phyloP scores from a whole-genome alignment of 1,140 invertebrate genomes.

The Augochlora pura region DNA sequence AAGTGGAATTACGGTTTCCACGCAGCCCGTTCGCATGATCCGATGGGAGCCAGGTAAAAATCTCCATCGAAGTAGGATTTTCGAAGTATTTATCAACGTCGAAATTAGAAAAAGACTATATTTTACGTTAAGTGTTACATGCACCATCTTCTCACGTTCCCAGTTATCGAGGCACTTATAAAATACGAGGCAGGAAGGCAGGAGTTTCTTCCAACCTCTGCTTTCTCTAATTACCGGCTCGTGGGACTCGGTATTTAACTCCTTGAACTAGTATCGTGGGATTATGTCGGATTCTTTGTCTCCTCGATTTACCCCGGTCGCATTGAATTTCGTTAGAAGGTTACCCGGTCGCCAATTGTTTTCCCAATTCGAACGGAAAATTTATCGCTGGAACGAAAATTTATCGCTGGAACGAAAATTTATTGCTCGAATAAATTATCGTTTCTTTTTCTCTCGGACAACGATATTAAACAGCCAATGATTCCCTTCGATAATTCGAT shows the following conservation, averaged over 20 bases:
- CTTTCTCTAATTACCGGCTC: conserved; percentile 18
- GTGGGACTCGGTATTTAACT: conserved; percentile 15
- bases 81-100: no score
- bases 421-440: no score
- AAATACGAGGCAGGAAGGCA: background rate
- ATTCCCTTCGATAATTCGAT: no score
- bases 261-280: conserved; percentile 14
- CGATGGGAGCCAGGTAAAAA: no score
- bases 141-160: conserved; percentile 4
- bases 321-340: conserved; percentile 30
- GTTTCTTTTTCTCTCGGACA: no score
- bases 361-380: background rate
- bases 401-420: background rate
- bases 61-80: no score
- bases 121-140: background rate
- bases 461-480: no score
- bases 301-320: background rate
- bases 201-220: conserved; percentile 4
- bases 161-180: conserved; percentile 3
- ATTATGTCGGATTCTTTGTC: conserved; percentile 2
- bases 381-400: background rate
- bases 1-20: no score
- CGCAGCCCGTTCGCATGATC: no score
- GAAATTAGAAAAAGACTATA: no score
- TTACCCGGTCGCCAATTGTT: background rate